Percentiles rank a stretch among this genome's conserved stretches.
These are phyloP conservation scores for Spheniscus mendiculus DNA, from an alignment of 2,113 vertebrate species.

Conservation along the genomic window DNA sequence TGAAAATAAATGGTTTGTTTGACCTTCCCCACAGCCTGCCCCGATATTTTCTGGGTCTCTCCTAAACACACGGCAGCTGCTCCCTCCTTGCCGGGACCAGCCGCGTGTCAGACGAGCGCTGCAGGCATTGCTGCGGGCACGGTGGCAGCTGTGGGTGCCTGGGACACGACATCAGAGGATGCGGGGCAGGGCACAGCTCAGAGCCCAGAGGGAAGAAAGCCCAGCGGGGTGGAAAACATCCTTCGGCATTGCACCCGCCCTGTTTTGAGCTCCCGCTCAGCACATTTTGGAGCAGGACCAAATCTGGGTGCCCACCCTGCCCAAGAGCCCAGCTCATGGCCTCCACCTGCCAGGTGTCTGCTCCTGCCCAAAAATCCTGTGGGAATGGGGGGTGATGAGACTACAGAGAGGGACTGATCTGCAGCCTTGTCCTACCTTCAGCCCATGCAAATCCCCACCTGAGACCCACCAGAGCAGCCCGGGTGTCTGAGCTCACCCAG, in stretches of 20 bases:
- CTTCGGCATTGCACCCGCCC: background rate
- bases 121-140: accelerated
- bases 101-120: accelerated
- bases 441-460: background rate
- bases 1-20: slow-evolving; percentile 58
- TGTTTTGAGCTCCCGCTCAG: background rate
- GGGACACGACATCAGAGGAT: accelerated
- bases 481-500: background rate
- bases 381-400: background rate
- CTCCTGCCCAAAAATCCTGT: background rate
- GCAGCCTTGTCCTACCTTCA: background rate
- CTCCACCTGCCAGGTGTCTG: background rate
- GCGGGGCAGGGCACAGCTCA: background rate
- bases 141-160: background rate
- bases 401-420: background rate
- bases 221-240: background rate
- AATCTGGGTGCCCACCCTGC: background rate
- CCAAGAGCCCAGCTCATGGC: background rate
- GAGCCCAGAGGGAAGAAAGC: accelerated
- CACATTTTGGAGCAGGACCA: background rate
- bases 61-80: background rate
- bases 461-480: background rate
- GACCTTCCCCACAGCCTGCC: background rate
- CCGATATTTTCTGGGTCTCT: slow-evolving; percentile 16
- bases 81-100: background rate